These are phyloP conservation scores for Megaustenia siamemsis DNA, from an alignment of 2,888 invertebrate species.

Conservation along the genomic window DNA sequence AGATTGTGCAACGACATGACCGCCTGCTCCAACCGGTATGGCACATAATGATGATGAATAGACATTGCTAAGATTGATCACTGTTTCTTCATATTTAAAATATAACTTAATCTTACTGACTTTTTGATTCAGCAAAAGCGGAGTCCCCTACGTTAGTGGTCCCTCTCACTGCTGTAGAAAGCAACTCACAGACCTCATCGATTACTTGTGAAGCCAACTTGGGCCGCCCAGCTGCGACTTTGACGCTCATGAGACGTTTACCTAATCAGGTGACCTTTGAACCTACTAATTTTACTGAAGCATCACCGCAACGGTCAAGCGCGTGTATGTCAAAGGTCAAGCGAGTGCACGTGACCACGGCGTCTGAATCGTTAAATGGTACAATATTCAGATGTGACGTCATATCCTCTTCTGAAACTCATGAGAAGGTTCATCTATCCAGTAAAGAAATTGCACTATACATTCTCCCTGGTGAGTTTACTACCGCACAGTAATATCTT, in stretches of 20 bases:
- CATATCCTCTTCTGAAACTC: neutral
- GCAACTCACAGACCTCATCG: neutral
- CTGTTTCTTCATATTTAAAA: no score
- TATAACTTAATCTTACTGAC: no score
- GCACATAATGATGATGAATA: no score
- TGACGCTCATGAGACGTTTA: slow-evolving; percentile 37
- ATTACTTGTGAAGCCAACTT: slow-evolving; percentile 52
- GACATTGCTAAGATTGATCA: no score
- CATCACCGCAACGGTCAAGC: neutral
- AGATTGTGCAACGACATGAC: no score
- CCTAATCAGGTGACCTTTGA: slow-evolving; percentile 41
- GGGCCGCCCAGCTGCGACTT: slow-evolving; percentile 42
- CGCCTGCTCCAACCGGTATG: no score
- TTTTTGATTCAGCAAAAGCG: slow-evolving; percentile 34
- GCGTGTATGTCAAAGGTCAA: slow-evolving; percentile 29
- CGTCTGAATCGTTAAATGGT: slow-evolving; percentile 3
- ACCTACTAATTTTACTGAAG: slow-evolving; percentile 37
- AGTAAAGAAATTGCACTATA: neutral
- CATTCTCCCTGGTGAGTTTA: slow-evolving; percentile 41
- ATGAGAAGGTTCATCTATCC: neutral
- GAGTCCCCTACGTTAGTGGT: slow-evolving; percentile 19
- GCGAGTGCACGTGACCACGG: slow-evolving; percentile 15
- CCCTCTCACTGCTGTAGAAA: neutral
- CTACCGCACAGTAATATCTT: no score
- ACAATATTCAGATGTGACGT: slow-evolving; percentile 46